Evolutionary conservation across 2,113 vertebrate genomes (phyloP).

Genomic region (Hippolais icterina): DNA sequence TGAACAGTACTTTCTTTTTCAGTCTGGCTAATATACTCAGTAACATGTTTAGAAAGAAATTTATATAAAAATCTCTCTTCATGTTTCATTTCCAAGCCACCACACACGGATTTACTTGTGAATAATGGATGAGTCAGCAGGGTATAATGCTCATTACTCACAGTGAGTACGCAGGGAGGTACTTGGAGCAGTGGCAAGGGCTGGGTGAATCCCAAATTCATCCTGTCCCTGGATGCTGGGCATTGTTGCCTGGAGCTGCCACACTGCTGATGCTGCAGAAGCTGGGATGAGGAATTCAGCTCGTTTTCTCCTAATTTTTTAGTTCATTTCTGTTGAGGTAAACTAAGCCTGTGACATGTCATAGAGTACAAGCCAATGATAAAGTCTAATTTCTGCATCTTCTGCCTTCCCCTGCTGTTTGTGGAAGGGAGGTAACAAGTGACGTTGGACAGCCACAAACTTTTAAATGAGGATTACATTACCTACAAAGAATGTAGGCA

Average conservation of each 20-base stretch:
- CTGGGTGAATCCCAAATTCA: not conserved
- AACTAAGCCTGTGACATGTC: not conserved
- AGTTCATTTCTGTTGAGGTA: not conserved
- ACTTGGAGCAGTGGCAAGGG: not conserved
- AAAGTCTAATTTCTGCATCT: not conserved
- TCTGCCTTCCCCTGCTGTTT: not conserved
- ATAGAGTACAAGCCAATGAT: not conserved
- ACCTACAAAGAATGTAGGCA: slow-evolving; percentile 49
- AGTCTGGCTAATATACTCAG: not conserved
- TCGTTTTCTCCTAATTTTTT: not conserved
- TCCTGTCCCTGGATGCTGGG: not conserved
- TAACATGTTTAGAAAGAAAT: not conserved
- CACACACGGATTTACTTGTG: not conserved
- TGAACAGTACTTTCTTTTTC: not conserved
- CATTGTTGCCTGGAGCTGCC: not conserved
- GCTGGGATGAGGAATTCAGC: not conserved
- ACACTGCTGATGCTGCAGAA: not conserved
- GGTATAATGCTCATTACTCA: slow-evolving; percentile 50
- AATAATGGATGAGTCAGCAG: slow-evolving; percentile 47
- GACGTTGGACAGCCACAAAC: not conserved
- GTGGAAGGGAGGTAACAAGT: slow-evolving; percentile 23
- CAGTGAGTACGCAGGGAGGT: not conserved
- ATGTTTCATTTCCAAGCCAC: slow-evolving; percentile 12
- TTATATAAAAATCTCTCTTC: not conserved
- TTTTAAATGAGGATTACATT: slow-evolving; percentile 50